Percentiles rank a stretch among this genome's conserved stretches.
These are phyloP conservation scores for Threskiornis aethiopicus DNA, from an alignment of 2,797 vertebrate species.

Conservation along the genomic window DNA sequence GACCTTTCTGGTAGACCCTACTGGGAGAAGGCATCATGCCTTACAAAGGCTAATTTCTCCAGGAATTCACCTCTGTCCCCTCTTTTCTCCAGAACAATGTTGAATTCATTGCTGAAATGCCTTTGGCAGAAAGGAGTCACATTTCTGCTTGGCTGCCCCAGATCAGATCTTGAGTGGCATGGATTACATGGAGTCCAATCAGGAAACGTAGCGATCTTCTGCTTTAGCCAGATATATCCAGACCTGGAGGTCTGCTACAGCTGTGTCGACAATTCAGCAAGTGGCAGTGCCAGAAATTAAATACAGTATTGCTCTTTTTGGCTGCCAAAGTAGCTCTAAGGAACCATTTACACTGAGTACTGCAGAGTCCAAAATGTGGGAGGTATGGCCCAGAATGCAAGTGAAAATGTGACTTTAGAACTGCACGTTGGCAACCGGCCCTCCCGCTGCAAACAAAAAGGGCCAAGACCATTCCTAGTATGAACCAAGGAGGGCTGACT, in stretches of 20 bases:
- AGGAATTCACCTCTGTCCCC: not conserved
- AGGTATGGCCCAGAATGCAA: slow-evolving; percentile 63
- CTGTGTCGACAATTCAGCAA: slow-evolving; percentile 46
- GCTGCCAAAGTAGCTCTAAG: slow-evolving; percentile 55
- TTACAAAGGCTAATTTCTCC: not conserved
- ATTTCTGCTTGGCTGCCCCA: slow-evolving; percentile 9
- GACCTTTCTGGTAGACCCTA: not conserved
- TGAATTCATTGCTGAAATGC: not conserved
- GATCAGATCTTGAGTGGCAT: not conserved
- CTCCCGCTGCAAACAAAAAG: not conserved
- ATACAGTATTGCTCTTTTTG: slow-evolving; percentile 51
- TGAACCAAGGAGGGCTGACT: not conserved
- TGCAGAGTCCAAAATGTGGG: slow-evolving; percentile 53
- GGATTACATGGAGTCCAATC: not conserved
- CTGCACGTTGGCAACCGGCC: not conserved
- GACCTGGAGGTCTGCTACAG: slow-evolving; percentile 56
- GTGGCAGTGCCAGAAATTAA: slow-evolving; percentile 58
- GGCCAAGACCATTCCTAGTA: not conserved
- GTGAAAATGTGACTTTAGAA: slow-evolving; percentile 60
- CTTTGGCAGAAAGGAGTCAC: not conserved
- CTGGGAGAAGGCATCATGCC: not conserved
- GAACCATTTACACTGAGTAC: slow-evolving; percentile 54
- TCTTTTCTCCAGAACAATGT: not conserved
- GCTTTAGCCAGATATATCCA: slow-evolving; percentile 29
- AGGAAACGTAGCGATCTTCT: slow-evolving; percentile 5